A percentile compares a stretch with the other conserved stretches of the same genome.
Conservation (phyloP, 1,140 invertebrate species). For the Penaeus chinensis region DNA sequence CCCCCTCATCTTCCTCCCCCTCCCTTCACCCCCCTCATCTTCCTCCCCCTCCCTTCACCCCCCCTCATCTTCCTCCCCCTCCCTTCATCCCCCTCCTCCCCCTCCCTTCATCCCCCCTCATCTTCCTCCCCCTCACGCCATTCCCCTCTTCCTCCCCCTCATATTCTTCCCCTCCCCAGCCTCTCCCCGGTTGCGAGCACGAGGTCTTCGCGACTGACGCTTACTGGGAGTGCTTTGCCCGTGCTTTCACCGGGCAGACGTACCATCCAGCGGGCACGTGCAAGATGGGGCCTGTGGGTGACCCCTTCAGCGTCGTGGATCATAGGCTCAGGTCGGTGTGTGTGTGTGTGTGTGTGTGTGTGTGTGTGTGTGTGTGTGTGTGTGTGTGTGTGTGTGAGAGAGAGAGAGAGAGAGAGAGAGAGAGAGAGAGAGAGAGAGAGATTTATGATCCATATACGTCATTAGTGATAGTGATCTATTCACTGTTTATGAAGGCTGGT, state of each 20-base stretch:
- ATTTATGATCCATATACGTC: too few species aligned
- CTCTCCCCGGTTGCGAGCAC: conserved; percentile 31
- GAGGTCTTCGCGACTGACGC: conserved; percentile 29
- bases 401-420: too few species aligned
- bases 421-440: too few species aligned
- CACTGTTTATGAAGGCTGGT: too few species aligned
- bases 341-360: too few species aligned
- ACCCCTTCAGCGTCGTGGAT: conserved; percentile 68
- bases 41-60: neutral
- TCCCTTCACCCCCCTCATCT: neutral
- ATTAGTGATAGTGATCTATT: too few species aligned
- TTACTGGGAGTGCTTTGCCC: conserved; percentile 73
- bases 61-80: neutral
- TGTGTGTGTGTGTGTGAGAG: too few species aligned
- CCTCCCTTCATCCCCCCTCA: neutral
- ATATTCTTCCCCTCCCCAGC: neutral
- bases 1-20: neutral
- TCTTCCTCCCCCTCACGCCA: neutral
- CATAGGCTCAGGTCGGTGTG: conserved; percentile 66
- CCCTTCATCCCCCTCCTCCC: neutral
- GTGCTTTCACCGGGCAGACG: conserved; percentile 76
- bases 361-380: too few species aligned
- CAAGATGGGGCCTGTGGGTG: conserved; percentile 68
- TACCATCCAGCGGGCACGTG: conserved; percentile 73
- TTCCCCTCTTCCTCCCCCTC: conserved; percentile 5